Evolutionary conservation across 2,888 invertebrate genomes (phyloP).

Genomic region (Mimas tiliae): DNA sequence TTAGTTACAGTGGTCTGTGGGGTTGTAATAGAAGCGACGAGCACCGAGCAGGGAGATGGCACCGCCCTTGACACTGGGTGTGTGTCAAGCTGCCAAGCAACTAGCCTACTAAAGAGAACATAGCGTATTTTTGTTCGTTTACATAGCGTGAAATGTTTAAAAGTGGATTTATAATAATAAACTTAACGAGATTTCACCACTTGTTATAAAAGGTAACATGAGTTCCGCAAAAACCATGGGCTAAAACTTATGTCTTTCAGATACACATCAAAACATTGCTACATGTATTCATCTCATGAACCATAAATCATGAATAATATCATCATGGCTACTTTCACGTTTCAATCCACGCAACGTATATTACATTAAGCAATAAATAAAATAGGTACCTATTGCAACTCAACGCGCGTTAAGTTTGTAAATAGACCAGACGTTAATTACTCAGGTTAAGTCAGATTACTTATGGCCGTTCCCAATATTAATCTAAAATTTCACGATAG

Average conservation of each 20-base stretch:
- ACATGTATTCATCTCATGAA: neutral
- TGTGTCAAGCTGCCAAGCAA: constrained; percentile 53
- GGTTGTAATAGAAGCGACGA: constrained; percentile 41
- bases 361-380: too few relatives aligned
- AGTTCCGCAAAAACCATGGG: neutral
- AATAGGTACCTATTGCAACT: too few relatives aligned
- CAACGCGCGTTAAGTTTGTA: too few relatives aligned
- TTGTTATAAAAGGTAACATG: neutral
- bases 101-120: constrained; percentile 63
- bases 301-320: too few relatives aligned
- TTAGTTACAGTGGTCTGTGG: constrained; percentile 47
- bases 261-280: neutral
- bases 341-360: too few relatives aligned
- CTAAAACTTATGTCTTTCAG: neutral
- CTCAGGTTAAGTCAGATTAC: too few relatives aligned
- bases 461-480: too few relatives aligned
- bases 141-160: neutral
- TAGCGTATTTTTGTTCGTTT: neutral
- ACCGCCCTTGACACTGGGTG: constrained; percentile 72
- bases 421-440: too few relatives aligned
- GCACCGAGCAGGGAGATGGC: constrained; percentile 43
- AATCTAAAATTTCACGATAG: too few relatives aligned
- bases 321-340: too few relatives aligned
- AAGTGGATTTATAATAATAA: constrained; percentile 2
- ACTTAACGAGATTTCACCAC: neutral